Conservation (phyloP, 2,888 invertebrate species). For the Synergus gifuensis region DNA sequence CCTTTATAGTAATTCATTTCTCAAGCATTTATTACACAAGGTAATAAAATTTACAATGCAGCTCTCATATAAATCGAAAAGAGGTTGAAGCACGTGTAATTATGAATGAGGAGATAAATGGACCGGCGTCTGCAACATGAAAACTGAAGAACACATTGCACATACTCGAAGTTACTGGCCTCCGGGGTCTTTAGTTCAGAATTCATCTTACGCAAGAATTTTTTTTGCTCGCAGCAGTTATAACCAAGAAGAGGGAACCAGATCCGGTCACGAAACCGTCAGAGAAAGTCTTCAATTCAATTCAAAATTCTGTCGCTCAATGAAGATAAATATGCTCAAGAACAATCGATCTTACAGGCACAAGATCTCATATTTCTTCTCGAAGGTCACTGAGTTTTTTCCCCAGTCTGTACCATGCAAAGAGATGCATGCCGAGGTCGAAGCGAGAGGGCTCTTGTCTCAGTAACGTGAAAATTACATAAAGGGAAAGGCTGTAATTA, state of each 20-base stretch:
- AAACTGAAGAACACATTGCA: neutral
- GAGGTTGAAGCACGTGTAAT: neutral
- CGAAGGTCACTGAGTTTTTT: slow-evolving; percentile 34
- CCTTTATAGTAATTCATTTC: too few species aligned
- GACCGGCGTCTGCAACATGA: neutral
- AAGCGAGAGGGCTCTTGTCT: slow-evolving; percentile 50
- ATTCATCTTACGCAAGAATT: slow-evolving; percentile 64
- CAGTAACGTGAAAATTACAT: slow-evolving; percentile 60
- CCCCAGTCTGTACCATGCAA: slow-evolving; percentile 13
- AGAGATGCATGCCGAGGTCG: slow-evolving; percentile 30
- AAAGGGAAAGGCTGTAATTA: slow-evolving; percentile 70
- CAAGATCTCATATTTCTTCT: slow-evolving; percentile 6
- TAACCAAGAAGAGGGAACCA: slow-evolving; percentile 66
- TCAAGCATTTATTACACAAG: neutral
- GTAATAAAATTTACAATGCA: neutral
- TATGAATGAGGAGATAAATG: neutral
- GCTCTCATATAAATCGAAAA: neutral
- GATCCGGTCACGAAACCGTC: slow-evolving; percentile 64
- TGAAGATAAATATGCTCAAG: slow-evolving; percentile 48
- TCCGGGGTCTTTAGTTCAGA: neutral
- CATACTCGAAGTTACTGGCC: neutral
- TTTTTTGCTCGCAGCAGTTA: slow-evolving; percentile 49
- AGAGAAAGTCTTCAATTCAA: slow-evolving; percentile 72
- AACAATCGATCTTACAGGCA: slow-evolving; percentile 40
- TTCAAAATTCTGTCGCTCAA: slow-evolving; percentile 51